A percentile compares a stretch with the other conserved stretches of the same genome.
phyloP scores from a whole-genome alignment of 2,797 vertebrate species.

The Urophycis tenuis region DNA sequence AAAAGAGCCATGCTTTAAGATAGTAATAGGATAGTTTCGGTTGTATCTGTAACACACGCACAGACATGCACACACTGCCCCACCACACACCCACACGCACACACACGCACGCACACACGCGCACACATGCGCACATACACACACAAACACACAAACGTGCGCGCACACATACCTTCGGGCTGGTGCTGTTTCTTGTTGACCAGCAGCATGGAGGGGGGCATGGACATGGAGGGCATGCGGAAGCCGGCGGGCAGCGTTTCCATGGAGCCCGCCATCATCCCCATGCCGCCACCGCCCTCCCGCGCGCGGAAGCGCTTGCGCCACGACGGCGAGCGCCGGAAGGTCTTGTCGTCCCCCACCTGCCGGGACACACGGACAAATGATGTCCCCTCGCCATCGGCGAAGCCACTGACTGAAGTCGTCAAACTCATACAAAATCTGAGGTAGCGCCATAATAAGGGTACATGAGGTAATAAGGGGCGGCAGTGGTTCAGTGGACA shows the following conservation, averaged over 20 bases:
- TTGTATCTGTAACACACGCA: neutral
- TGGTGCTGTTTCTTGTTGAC: slow-evolving; percentile 80
- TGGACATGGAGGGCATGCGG: slow-evolving; percentile 83
- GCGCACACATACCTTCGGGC: slow-evolving; percentile 77
- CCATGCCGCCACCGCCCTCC: slow-evolving; percentile 78
- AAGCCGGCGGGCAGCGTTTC: slow-evolving; percentile 88
- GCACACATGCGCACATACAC: no score
- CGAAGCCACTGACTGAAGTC: no score
- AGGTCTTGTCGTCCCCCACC: slow-evolving; percentile 84
- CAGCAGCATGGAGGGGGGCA: slow-evolving; percentile 76
- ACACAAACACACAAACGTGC: neutral
- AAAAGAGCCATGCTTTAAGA: neutral
- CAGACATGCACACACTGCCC: no score
- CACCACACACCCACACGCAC: no score
- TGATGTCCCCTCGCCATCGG: no score
- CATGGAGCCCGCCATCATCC: slow-evolving; percentile 83
- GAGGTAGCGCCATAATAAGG: no score
- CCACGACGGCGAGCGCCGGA: slow-evolving; percentile 91
- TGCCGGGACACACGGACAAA: slow-evolving; percentile 42
- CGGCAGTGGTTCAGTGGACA: no score
- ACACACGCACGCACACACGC: neutral
- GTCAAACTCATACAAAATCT: no score
- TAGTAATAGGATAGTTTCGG: neutral
- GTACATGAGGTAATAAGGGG: no score
- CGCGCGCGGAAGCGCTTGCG: slow-evolving; percentile 87